These are phyloP conservation scores for Phyllostomus discolor DNA, from an alignment of 2,113 vertebrate species.

Conservation along the genomic window DNA sequence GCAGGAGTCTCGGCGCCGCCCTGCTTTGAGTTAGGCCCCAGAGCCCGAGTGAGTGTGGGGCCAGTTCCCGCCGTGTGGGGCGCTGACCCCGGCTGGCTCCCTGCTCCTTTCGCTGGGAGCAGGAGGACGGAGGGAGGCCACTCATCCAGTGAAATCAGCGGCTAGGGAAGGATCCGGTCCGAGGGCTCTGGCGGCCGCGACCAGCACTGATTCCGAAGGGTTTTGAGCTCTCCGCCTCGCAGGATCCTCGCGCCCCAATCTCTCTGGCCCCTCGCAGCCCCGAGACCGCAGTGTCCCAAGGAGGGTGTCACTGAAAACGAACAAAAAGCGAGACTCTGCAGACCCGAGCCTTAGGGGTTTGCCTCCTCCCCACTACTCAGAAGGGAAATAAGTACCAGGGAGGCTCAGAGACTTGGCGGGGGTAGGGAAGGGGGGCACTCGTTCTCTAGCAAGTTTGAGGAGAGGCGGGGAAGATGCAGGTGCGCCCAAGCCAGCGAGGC, in stretches of 20 bases:
- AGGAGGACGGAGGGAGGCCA: not conserved
- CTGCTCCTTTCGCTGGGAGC: rapidly evolving
- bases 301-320: not conserved
- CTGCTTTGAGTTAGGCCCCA: not conserved
- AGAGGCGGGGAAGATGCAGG: not conserved
- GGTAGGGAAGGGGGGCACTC: rapidly evolving
- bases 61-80: rapidly evolving
- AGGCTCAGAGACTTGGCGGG: not conserved
- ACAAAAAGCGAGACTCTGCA: not conserved
- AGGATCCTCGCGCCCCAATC: rapidly evolving
- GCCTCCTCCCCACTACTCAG: not conserved
- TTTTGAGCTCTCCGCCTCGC: rapidly evolving
- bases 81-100: rapidly evolving
- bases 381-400: rapidly evolving
- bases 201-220: rapidly evolving
- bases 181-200: rapidly evolving
- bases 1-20: too few species aligned
- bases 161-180: rapidly evolving
- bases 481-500: rapidly evolving
- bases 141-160: rapidly evolving
- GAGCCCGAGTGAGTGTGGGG: not conserved
- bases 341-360: too few species aligned
- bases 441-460: rapidly evolving
- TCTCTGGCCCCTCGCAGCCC: rapidly evolving
- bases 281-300: not conserved